phyloP scores from a whole-genome alignment of 1,140 invertebrate genomes.

The Brachionus koreanus region DNA sequence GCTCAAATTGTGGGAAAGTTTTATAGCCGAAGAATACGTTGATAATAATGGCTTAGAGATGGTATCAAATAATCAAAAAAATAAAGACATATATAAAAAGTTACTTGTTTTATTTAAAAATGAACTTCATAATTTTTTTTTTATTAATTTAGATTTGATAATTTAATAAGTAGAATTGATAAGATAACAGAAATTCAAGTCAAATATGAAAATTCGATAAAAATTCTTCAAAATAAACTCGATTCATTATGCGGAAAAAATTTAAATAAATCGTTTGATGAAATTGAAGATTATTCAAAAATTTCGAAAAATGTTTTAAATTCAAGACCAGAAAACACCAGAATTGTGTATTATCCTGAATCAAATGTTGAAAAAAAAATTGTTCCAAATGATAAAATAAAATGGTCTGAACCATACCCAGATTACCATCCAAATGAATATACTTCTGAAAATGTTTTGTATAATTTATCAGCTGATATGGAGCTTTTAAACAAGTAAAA shows the following conservation, averaged over 20 bases:
- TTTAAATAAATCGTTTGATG: not conserved
- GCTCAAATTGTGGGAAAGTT: constrained; percentile 21
- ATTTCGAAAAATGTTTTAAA: not conserved
- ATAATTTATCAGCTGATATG: not conserved
- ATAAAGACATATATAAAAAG: not conserved
- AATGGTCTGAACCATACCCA: not conserved
- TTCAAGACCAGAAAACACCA: not conserved
- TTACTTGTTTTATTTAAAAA: not conserved
- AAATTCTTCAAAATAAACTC: not conserved
- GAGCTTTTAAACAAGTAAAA: not conserved
- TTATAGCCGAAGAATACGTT: constrained; percentile 5
- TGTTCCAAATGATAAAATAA: not conserved
- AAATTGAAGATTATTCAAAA: not conserved
- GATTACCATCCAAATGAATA: not conserved
- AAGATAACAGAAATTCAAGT: not conserved
- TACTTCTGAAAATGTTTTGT: not conserved
- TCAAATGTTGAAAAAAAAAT: not conserved
- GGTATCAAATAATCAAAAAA: not conserved
- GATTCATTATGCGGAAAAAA: not conserved
- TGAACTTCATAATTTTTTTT: not conserved
- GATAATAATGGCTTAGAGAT: not conserved
- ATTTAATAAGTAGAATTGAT: not conserved
- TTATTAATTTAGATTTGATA: not conserved
- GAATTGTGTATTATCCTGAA: not conserved
- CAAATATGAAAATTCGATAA: not conserved